Evolutionary conservation across 2,797 vertebrate species (phyloP), one percentile per base, ranked within the genome.

Genomic region (Yasuhikotakia modesta): DNA sequence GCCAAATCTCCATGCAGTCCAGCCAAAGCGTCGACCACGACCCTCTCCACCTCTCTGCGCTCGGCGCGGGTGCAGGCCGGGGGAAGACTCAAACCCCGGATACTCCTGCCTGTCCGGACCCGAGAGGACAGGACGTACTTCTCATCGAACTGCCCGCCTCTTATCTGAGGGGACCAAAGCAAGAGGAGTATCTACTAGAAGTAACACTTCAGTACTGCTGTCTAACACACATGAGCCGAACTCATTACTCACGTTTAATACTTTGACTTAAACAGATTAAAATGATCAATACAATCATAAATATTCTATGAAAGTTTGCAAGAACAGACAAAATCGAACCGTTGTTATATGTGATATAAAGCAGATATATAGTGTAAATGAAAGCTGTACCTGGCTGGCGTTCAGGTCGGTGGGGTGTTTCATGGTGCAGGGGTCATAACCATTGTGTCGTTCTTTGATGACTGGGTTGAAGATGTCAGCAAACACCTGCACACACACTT

Each of bases 381-480:
- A 27, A 43, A 24, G 30, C 3, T 4, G 5, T 35, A 98, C 98
- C 95, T 99, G 99, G 85, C 88, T 92, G 83, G 94, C 73, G 0
- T 99, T 96, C 88, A 99, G 90, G 86, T 99, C 97, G 3, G 98
- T 99, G 81, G 88, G 77, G 43, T 99, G 97, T 65, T 91, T 99
- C 97, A 99, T 99, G 74, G n/a, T 88, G 22, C 50, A 73, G 2
- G 95, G 94, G 81, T 99, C 93, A 66, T 99, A 99, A 53, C 98
- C 98, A 0, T 99, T 99, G 90, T 99, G 98, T 70, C 97, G 89
- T 81, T 98, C 97, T 88, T 92, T 95, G 80, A 99, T 98, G 87
- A 99, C 87, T 0, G 96, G 96, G 81, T 98, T 91, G 76, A 99
- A 91, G 57, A 99, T 87, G 0, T 94, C 96, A 6, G 93, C 94